These are phyloP conservation scores for Cyclophora albipunctata DNA, from an alignment of 2,888 invertebrate genomes.

Conservation along the genomic window DNA sequence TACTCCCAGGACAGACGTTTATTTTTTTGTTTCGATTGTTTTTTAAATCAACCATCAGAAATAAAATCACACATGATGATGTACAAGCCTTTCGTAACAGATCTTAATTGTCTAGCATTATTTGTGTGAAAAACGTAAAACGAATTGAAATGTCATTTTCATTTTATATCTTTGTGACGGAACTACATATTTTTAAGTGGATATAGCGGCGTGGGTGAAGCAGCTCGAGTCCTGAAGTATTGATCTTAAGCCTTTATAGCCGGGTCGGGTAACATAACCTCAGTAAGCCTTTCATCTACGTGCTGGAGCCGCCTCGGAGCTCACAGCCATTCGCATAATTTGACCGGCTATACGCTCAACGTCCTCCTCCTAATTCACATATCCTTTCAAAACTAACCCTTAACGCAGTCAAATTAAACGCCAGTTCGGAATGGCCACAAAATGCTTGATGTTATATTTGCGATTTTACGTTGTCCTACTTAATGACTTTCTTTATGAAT, in stretches of 20 bases:
- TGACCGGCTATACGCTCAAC: constrained; percentile 23
- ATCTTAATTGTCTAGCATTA: too few species aligned
- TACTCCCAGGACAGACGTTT: too few species aligned
- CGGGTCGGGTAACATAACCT: constrained; percentile 32
- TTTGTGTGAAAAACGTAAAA: too few species aligned
- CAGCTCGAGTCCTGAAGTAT: constrained; percentile 28
- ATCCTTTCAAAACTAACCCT: constrained; percentile 13
- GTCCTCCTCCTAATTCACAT: constrained; percentile 5
- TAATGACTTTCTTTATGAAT: constrained; percentile 20
- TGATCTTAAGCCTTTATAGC: constrained; percentile 32
- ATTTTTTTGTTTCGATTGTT: too few species aligned
- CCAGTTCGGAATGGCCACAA: constrained; percentile 2
- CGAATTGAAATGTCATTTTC: neutral
- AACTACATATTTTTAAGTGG: too few species aligned
- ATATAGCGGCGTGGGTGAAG: constrained; percentile 7
- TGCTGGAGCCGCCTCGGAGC: constrained; percentile 24
- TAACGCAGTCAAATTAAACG: constrained; percentile 8
- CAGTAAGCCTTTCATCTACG: constrained; percentile 45
- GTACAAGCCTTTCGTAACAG: too few species aligned
- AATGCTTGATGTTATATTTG: constrained; percentile 10
- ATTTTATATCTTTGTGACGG: constrained; percentile 1
- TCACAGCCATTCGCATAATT: constrained; percentile 35
- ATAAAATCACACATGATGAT: too few species aligned
- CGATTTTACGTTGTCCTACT: constrained; percentile 15
- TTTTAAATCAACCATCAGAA: too few species aligned